These are phyloP conservation scores for Acanthococcus lagerstroemiae DNA, from an alignment of 2,888 invertebrate genomes.

Conservation along the genomic window DNA sequence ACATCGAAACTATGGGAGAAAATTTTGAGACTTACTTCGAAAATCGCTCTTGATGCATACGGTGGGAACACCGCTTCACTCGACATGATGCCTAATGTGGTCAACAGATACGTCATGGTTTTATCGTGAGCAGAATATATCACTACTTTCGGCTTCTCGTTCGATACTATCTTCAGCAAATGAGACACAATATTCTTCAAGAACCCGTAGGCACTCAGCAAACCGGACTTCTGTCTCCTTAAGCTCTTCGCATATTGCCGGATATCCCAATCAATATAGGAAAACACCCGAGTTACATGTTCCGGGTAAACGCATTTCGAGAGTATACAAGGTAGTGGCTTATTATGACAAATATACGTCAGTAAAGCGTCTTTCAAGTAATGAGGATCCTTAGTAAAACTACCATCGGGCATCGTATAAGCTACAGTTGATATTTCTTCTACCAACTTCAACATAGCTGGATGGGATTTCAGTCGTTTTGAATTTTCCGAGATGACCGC, in stretches of 20 bases:
- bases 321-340: conserved; percentile 60
- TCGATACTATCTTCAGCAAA: conserved; percentile 70
- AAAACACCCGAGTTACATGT: conserved; percentile 64
- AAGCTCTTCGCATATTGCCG: conserved; percentile 52
- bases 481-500: conserved; percentile 47
- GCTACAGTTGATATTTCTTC: conserved; percentile 54
- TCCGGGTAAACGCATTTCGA: conserved; percentile 53
- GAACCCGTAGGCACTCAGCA: conserved; percentile 70
- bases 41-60: conserved; percentile 76
- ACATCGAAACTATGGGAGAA: background rate
- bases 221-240: conserved; percentile 54
- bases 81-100: conserved; percentile 63
- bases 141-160: conserved; percentile 61
- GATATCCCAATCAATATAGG: conserved; percentile 73
- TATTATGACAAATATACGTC: conserved; percentile 76
- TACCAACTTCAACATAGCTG: conserved; percentile 61
- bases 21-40: conserved; percentile 54
- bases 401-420: conserved; percentile 56
- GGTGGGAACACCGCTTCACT: conserved; percentile 56
- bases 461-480: conserved; percentile 59
- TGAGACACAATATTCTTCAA: conserved; percentile 70
- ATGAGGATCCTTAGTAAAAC: conserved; percentile 54
- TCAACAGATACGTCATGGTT: conserved; percentile 71
- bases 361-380: conserved; percentile 69
- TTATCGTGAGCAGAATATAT: conserved; percentile 87